Evolutionary conservation across 1,140 invertebrate species (phyloP).

Genomic region (Pseudachorutes palmiensis): DNA sequence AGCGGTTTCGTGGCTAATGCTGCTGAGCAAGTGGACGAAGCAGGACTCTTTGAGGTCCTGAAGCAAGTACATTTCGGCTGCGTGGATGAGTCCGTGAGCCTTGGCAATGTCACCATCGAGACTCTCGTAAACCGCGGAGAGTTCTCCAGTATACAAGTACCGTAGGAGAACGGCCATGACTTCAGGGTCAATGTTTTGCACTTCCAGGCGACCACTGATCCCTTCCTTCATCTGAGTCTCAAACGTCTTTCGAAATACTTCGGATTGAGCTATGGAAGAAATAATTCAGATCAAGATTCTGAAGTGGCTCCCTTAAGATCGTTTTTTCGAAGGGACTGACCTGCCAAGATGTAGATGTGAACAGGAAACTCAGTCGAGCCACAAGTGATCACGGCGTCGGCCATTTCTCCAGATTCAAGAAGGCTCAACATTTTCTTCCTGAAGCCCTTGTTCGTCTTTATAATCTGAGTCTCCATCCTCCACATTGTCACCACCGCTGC

Average conservation of each 20-base stretch:
- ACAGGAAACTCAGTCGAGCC: not conserved
- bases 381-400: not conserved
- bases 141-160: not conserved
- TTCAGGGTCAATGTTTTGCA: not conserved
- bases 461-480: not conserved
- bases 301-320: not conserved
- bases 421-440: not conserved
- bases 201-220: not conserved
- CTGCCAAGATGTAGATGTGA: not conserved
- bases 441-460: not conserved
- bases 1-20: not conserved
- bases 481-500: not conserved
- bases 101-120: not conserved
- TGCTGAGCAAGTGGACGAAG: not conserved
- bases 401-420: not conserved
- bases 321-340: not conserved
- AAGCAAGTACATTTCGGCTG: constrained; percentile 1
- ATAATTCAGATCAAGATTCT: not conserved
- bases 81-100: not conserved
- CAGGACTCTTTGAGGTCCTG: not conserved
- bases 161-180: not conserved
- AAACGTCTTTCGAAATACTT: not conserved
- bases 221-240: not conserved
- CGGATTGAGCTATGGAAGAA: not conserved
- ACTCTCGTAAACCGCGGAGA: not conserved